phyloP scores from a whole-genome alignment of 2,888 invertebrate species.

The Morinoia aosen region DNA sequence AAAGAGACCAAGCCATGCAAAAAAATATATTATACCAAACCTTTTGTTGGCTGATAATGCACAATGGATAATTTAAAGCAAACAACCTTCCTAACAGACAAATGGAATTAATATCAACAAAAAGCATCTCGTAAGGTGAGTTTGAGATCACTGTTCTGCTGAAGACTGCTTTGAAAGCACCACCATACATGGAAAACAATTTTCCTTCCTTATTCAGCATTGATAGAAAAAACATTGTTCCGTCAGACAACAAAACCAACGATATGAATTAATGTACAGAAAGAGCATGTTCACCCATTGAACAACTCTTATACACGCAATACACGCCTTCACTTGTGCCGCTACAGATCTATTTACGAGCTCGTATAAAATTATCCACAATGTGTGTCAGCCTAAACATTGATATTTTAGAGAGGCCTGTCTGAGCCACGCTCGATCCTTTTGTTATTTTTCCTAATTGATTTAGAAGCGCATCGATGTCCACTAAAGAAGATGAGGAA shows the following conservation, averaged over 20 bases:
- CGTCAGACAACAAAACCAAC: constrained; percentile 38
- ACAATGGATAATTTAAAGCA: neutral
- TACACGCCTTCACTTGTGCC: constrained; percentile 15
- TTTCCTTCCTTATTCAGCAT: neutral
- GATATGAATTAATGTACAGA: constrained; percentile 41
- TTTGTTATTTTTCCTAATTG: constrained; percentile 46
- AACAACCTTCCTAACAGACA: neutral
- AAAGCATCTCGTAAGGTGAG: neutral
- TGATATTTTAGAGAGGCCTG: constrained; percentile 48
- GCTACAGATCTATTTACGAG: constrained; percentile 21
- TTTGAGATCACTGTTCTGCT: neutral
- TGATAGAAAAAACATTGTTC: constrained; percentile 41
- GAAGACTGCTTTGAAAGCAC: neutral
- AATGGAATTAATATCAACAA: neutral
- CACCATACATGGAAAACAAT: neutral
- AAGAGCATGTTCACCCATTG: constrained; percentile 13
- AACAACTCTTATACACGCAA: constrained; percentile 30
- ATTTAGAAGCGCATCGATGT: constrained; percentile 19
- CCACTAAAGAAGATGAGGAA: neutral
- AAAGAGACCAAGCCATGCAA: neutral
- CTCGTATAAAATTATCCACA: constrained; percentile 9
- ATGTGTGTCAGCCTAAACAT: constrained; percentile 42
- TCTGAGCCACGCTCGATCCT: neutral
- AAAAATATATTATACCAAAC: neutral
- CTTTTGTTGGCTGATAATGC: neutral